A percentile compares a stretch with the other conserved stretches of the same genome.
Evolutionary conservation across 2,797 vertebrate species (phyloP).

Genomic region (Dicrostonyx torquatus): DNA sequence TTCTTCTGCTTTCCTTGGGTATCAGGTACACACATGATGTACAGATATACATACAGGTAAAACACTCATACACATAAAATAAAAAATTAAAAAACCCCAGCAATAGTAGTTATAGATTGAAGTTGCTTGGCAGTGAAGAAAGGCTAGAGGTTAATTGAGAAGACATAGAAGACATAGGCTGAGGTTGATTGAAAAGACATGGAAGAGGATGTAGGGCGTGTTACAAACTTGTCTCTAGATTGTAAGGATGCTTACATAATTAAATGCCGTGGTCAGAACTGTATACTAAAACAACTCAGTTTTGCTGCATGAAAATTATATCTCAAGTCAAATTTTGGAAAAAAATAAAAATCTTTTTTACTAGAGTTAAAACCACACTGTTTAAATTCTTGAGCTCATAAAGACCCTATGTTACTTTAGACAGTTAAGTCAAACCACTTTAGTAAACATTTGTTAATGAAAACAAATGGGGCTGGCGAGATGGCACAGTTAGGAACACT

Average conservation of each 20-base stretch:
- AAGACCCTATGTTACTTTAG: constrained; percentile 7
- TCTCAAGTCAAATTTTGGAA: background rate
- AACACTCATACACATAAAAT: background rate
- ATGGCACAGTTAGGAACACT: background rate
- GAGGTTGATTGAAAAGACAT: too few species aligned
- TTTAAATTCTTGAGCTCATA: background rate
- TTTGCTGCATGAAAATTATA: constrained; percentile 17
- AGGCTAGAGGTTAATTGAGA: background rate
- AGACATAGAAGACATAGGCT: background rate
- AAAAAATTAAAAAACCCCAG: background rate
- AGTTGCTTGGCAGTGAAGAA: background rate
- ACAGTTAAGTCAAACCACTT: constrained; percentile 8
- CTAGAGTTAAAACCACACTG: background rate
- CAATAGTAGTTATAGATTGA: background rate
- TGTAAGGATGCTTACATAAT: background rate
- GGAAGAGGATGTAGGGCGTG: background rate
- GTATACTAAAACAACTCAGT: background rate
- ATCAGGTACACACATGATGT: background rate
- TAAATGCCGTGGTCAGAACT: constrained; percentile 11
- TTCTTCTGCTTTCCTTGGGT: background rate
- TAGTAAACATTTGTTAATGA: constrained; percentile 41
- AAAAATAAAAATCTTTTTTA: background rate
- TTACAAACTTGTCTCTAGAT: background rate
- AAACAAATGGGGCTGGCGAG: background rate
- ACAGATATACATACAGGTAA: background rate